These are phyloP conservation scores for Rhopalosiphum maidis DNA, from an alignment of 1,140 invertebrate species.

Conservation along the genomic window DNA sequence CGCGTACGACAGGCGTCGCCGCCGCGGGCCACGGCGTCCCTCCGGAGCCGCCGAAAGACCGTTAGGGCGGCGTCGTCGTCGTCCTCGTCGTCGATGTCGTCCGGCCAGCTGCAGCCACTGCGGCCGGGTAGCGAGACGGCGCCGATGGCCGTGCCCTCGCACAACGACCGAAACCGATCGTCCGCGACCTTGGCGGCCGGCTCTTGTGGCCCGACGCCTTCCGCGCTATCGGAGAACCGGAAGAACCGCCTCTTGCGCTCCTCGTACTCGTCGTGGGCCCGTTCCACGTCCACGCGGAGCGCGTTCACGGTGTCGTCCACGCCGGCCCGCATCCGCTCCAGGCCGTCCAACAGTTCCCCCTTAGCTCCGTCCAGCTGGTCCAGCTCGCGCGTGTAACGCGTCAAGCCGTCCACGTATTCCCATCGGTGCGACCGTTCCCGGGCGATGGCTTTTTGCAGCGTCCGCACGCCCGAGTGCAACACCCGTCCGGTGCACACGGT, in stretches of 20 bases:
- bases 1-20: background rate
- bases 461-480: background rate
- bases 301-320: background rate
- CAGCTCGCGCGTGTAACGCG: background rate
- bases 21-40: background rate
- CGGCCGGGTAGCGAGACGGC: background rate
- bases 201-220: background rate
- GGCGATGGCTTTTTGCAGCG: background rate
- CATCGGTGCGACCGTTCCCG: background rate
- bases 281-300: background rate
- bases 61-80: background rate
- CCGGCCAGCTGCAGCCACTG: too few species aligned
- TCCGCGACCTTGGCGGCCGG: background rate
- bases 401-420: slow-evolving; percentile 4
- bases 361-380: background rate
- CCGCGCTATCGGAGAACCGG: background rate
- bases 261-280: background rate
- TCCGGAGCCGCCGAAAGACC: background rate
- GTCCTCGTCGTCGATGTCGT: background rate
- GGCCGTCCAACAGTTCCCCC: background rate
- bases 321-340: background rate
- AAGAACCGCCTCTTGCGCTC: background rate
- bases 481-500: background rate
- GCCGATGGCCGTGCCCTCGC: too few species aligned
- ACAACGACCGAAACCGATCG: background rate